Evolutionary conservation across 1,140 invertebrate genomes (phyloP).

Genomic region (Gonioctena quinquepunctata): DNA sequence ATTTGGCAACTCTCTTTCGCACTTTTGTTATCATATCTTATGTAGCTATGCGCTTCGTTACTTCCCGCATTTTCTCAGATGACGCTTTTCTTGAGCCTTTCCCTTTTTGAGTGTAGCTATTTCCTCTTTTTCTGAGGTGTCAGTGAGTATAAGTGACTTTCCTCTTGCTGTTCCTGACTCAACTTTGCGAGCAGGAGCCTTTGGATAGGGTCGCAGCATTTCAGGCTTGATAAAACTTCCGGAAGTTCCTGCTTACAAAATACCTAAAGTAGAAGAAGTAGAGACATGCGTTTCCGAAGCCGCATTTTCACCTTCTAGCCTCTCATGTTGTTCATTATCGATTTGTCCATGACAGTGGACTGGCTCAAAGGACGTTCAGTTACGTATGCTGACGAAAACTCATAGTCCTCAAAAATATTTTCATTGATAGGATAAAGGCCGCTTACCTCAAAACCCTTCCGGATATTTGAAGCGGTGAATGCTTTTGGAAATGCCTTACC

Average conservation of each 20-base stretch:
- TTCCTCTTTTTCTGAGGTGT: constrained; percentile 26
- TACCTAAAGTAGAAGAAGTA: neutral
- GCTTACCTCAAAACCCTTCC: constrained; percentile 5
- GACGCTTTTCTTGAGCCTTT: neutral
- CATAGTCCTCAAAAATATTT: constrained; percentile 17
- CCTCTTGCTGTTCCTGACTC: neutral
- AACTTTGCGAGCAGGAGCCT: constrained; percentile 1
- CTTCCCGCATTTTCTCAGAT: neutral
- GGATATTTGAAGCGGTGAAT: constrained; percentile 16
- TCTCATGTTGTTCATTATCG: neutral
- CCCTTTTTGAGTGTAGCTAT: neutral
- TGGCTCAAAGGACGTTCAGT: constrained; percentile 16
- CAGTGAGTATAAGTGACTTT: constrained; percentile 16
- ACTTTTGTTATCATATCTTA: neutral
- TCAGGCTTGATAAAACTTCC: constrained; percentile 1
- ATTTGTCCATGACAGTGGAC: neutral
- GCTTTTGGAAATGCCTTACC: constrained; percentile 24
- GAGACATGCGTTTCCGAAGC: neutral
- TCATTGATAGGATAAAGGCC: constrained; percentile 17
- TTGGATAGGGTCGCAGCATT: constrained; percentile 15
- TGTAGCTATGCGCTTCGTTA: neutral
- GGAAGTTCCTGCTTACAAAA: neutral
- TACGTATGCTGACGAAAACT: constrained; percentile 14
- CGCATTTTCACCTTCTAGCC: neutral
- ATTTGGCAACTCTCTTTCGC: neutral